A percentile compares a stretch with the other conserved stretches of the same genome.
Conservation (phyloP, 1,140 invertebrate species). For the Lepidurus arcticus region DNA sequence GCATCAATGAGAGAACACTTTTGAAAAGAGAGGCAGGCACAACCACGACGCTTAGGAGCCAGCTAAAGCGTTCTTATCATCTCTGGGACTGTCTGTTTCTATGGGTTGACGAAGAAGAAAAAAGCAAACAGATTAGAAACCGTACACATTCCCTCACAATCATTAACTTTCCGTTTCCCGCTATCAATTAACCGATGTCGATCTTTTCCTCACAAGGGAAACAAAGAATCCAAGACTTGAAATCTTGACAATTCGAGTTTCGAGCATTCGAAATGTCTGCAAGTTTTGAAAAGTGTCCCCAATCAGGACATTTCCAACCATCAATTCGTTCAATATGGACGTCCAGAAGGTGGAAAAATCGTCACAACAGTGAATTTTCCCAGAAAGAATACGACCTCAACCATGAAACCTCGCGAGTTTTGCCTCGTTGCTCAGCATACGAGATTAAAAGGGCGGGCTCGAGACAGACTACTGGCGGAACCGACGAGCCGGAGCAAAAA, state of each 20-base stretch:
- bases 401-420: not conserved
- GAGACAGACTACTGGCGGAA: not conserved
- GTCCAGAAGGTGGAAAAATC: too few relatives aligned
- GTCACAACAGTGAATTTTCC: too few relatives aligned
- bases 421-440: not conserved
- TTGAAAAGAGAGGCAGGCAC: not conserved
- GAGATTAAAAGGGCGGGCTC: not conserved
- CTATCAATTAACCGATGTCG: not conserved
- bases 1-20: slow-evolving; percentile 17
- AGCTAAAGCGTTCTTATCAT: slow-evolving; percentile 1
- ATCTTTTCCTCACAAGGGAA: not conserved
- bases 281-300: too few relatives aligned
- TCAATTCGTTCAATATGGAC: too few relatives aligned
- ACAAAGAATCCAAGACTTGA: not conserved
- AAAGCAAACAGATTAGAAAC: slow-evolving; percentile 9
- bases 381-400: not conserved
- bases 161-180: not conserved
- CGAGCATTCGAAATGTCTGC: too few relatives aligned
- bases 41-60: slow-evolving; percentile 1
- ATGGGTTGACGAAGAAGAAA: not conserved
- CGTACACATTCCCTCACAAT: not conserved
- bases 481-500: not conserved
- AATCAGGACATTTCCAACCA: too few relatives aligned
- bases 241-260: too few relatives aligned
- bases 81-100: not conserved